Evolutionary conservation across 2,797 vertebrate species (phyloP), one percentile per base, ranked within the genome.

Genomic region (Poliocrania exsul): DNA sequence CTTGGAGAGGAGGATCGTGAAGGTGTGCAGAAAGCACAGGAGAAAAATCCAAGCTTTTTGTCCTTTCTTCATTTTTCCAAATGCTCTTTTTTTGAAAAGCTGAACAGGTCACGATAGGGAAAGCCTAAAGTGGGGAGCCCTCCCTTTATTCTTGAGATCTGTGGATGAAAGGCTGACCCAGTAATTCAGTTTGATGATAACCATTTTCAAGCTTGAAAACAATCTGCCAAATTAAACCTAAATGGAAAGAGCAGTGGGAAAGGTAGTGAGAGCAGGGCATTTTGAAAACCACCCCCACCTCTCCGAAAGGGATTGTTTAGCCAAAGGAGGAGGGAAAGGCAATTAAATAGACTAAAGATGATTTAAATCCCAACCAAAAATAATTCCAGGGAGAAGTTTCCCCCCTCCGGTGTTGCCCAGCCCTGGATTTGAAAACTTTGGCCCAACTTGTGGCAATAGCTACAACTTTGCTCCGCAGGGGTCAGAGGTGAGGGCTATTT

Each of bases 401-500:
- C 75, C 93, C 86, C 88, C 94, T 94, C 81, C 60, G 81, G 90
- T 88, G 94, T 58, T 92, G 88, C 73, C 40, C 74, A 92, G 95
- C 80, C 86, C 83, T 83, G 65, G 72, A 96, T 97, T 94, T 97
- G 96, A 96, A 97, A 96, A 97, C 94, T 97, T 97, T 95, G 96
- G 94, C 96, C 97, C 96, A 94, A 96, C 96, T 97, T 97, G 94
- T 86, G 95, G 96, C 91, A 92, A 95, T 92, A 96, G 96, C 95
- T 92, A 82, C 79, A 92, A 93, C 96, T 97, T 85, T 72, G 90
- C 90, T 97, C 95, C 38, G 23, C 72, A 88, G 83, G 92, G 98
- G 97, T 98, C 98, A 98, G 97, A 97, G 98, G 98, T 98, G 97
- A 98, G 92, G 94, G 84, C 96, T 96, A 86, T 94, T 88, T 96